Evolutionary conservation across 2,888 invertebrate genomes (phyloP).

Genomic region (Conchocele bisecta): DNA sequence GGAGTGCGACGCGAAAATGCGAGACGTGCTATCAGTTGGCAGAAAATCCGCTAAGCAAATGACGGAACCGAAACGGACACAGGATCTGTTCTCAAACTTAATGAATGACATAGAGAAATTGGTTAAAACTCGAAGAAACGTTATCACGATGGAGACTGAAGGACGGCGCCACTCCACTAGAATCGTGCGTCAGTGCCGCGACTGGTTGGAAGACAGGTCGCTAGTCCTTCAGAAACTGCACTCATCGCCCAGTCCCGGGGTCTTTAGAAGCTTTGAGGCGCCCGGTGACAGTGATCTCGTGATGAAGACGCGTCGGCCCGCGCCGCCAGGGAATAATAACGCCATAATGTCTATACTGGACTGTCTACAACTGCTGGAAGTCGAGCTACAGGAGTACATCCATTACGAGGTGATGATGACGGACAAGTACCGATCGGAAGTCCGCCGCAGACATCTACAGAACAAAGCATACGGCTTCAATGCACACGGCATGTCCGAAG

Average conservation of each 20-base stretch:
- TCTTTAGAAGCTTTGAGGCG: slow-evolving; percentile 9
- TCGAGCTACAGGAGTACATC: slow-evolving; percentile 62
- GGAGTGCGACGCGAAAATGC: slow-evolving; percentile 61
- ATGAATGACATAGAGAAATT: slow-evolving; percentile 66
- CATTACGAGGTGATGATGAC: slow-evolving; percentile 62
- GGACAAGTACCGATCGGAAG: slow-evolving; percentile 60
- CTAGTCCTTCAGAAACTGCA: slow-evolving; percentile 47
- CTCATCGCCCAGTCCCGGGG: slow-evolving; percentile 8
- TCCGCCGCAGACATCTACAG: slow-evolving; percentile 59
- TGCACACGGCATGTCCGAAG: slow-evolving; percentile 53
- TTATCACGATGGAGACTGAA: slow-evolving; percentile 60
- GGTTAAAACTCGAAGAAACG: slow-evolving; percentile 51
- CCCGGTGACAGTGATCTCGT: slow-evolving; percentile 6
- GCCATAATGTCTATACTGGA: slow-evolving; percentile 64
- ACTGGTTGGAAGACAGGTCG: slow-evolving; percentile 57
- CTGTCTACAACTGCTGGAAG: slow-evolving; percentile 58
- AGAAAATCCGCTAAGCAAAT: slow-evolving; percentile 52
- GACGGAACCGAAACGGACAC: slow-evolving; percentile 54
- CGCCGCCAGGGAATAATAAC: slow-evolving; percentile 44
- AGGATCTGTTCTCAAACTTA: slow-evolving; percentile 62
- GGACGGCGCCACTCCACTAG: slow-evolving; percentile 61
- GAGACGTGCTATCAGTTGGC: slow-evolving; percentile 45
- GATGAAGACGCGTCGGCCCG: slow-evolving; percentile 18
- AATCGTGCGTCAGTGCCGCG: slow-evolving; percentile 60
- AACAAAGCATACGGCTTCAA: slow-evolving; percentile 58